A percentile compares a stretch with the other conserved stretches of the same genome.
These are phyloP conservation scores for Brachionus rubens DNA, from an alignment of 1,140 invertebrate species.

Conservation along the genomic window DNA sequence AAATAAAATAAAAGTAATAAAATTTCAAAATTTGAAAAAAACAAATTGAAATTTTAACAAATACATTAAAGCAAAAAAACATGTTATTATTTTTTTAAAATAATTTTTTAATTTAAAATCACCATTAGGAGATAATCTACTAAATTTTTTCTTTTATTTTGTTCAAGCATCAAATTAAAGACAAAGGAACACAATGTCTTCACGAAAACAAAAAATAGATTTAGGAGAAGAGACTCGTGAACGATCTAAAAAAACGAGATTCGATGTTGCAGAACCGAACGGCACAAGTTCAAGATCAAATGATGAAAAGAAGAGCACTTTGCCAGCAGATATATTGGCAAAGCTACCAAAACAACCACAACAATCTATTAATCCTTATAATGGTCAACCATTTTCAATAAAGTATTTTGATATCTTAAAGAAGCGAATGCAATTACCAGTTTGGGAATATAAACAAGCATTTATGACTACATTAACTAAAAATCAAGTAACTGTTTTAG, in stretches of 20 bases:
- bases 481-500: conserved; percentile 85
- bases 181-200: not conserved
- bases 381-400: conserved; percentile 49
- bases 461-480: conserved; percentile 86
- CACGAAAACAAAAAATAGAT: conserved; percentile 44
- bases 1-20: too few species aligned
- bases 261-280: conserved; percentile 25
- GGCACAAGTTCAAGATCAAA: not conserved
- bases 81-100: too few species aligned
- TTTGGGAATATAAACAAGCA: conserved; percentile 93
- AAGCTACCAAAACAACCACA: conserved; percentile 8
- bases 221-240: conserved; percentile 14
- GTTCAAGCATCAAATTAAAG: too few species aligned
- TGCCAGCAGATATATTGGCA: conserved; percentile 15
- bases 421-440: conserved; percentile 85
- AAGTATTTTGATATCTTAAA: conserved; percentile 65
- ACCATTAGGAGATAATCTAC: too few species aligned
- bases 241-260: conserved; percentile 18
- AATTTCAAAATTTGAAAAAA: too few species aligned
- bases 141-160: too few species aligned
- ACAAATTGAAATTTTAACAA: too few species aligned
- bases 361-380: conserved; percentile 50
- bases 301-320: conserved; percentile 13
- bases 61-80: too few species aligned
- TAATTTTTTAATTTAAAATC: too few species aligned